These are phyloP conservation scores for Chaetodon auriga DNA, from an alignment of 2,113 vertebrate species.

Conservation along the genomic window DNA sequence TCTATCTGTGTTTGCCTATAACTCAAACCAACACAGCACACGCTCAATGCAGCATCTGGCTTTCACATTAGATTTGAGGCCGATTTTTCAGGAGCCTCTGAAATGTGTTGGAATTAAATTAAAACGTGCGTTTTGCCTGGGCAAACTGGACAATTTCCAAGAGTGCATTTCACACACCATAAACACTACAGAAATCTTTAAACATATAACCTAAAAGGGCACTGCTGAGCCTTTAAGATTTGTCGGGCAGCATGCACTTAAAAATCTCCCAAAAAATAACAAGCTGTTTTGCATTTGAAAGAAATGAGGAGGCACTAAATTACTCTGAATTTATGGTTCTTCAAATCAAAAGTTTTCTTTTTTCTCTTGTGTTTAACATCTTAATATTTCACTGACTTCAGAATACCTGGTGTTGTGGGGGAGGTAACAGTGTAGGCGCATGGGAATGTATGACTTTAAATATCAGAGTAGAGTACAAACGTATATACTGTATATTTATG, in stretches of 20 bases:
- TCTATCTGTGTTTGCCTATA: conserved; percentile 71
- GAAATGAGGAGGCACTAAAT: conserved; percentile 58
- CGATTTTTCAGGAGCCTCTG: conserved; percentile 75
- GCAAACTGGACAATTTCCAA: conserved; percentile 82
- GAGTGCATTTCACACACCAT: conserved; percentile 80
- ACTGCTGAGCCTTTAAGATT: conserved; percentile 72
- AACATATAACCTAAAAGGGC: conserved; percentile 77
- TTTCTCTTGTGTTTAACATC: conserved; percentile 36
- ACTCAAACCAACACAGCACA: conserved; percentile 73
- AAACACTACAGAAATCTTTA: conserved; percentile 81
- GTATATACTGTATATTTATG: neutral
- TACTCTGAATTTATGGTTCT: conserved; percentile 67
- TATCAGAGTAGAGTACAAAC: no score
- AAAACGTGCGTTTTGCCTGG: conserved; percentile 74
- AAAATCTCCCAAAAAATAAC: conserved; percentile 76
- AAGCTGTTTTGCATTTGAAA: conserved; percentile 83
- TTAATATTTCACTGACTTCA: conserved; percentile 63
- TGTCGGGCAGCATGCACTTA: conserved; percentile 55
- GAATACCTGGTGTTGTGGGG: conserved; percentile 39
- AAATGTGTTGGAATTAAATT: conserved; percentile 84
- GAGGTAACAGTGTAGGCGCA: conserved; percentile 39
- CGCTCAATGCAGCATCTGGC: conserved; percentile 77
- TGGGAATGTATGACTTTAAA: conserved; percentile 63
- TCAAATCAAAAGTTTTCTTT: conserved; percentile 61
- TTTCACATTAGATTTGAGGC: conserved; percentile 83